Base-by-base conservation (phyloP, 92 coral and sea anemone species). In the Porites lobata region DNA sequence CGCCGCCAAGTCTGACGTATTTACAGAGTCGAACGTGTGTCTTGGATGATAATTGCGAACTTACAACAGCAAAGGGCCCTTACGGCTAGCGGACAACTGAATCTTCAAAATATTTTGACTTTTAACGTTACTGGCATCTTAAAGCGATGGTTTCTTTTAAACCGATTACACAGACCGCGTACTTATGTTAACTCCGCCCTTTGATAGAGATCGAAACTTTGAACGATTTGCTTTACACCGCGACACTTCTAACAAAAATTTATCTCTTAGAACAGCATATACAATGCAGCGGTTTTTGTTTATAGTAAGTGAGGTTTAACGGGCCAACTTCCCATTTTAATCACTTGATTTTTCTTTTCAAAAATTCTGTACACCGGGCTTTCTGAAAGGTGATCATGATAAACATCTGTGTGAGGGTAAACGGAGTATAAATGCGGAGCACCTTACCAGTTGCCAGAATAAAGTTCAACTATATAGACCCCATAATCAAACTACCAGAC, bases 1-100 rank as follows among this genome's bases (percentile, higher is more conserved):
- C 66, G 85, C 98, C 98, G 98, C 94, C 79, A 72, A 79, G 88
- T 52, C 65, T 87, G 93, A 53, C 98, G 75, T 95, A 90, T 95
- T 95, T 92, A 93, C 96, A 85, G 79, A 94, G 96, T 96, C 90
- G 96, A 94, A 82, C 89, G 86, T 93, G 91, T 86, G 91, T 72
- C 79, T 83, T 38, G 47, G 78, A 86, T 86, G 96, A 88, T 95
- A 95, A 93, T 93, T 93, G 90, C 90, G 72, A 77, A 74, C 92
- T 90, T 83, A 83, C 92, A 29, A 73, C 75, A 89, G 90, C 68
- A 72, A 72, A 74, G 73, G 22, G 67, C 51, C 53, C 64, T 84
- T 50, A 74, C 43, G 10, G 65, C 80, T 86, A 65, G 93, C 93
- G 88, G 54, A 52, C 86, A 62, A 62, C 58, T 82, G 26, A 21